These are phyloP conservation scores for Excalfactoria chinensis DNA, from an alignment of 2,113 vertebrate species.

Conservation along the genomic window DNA sequence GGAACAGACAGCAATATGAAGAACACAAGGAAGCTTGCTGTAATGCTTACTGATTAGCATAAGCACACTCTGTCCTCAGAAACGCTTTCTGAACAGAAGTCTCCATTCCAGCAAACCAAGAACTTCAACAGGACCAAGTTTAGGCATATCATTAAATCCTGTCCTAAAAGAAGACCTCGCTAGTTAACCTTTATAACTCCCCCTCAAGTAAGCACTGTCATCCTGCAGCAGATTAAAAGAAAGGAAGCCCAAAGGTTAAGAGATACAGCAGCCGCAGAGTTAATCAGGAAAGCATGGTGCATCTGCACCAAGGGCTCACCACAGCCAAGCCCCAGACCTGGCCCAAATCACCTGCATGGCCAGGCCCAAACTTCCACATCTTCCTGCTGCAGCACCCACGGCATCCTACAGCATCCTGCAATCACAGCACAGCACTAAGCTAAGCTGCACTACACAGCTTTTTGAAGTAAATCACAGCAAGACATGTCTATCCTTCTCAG, in stretches of 20 bases:
- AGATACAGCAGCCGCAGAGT: neutral
- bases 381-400: neutral
- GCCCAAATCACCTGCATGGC: neutral
- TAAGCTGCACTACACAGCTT: rapidly evolving
- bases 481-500: neutral
- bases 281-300: neutral
- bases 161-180: constrained; percentile 18
- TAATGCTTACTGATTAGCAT: neutral
- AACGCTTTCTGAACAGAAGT: neutral
- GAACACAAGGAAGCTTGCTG: neutral
- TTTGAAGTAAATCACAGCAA: neutral
- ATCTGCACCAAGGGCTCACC: neutral
- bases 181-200: constrained; percentile 1
- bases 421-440: neutral
- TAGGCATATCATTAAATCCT: constrained; percentile 26
- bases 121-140: neutral
- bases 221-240: neutral
- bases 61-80: neutral
- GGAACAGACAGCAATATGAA: neutral
- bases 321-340: rapidly evolving
- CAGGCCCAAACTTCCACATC: neutral
- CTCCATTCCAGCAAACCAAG: neutral
- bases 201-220: neutral
- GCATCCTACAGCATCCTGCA: rapidly evolving
- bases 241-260: neutral